Conservation (phyloP, 1,140 invertebrate species). For the Chironomus striatipennis region DNA sequence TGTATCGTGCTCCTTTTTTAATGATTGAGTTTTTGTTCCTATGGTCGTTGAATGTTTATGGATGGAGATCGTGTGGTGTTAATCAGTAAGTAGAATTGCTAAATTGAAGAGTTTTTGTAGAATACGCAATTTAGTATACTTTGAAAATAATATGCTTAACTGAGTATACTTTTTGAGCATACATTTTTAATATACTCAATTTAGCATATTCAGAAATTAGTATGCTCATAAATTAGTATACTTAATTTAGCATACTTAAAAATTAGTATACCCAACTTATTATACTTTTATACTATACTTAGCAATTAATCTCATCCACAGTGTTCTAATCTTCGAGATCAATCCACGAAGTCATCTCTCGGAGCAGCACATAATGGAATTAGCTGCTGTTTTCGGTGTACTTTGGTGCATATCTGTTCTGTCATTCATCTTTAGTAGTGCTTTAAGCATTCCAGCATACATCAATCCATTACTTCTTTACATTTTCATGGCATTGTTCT, state of each 20-base stretch:
- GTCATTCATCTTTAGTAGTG: conserved; percentile 57
- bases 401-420: conserved; percentile 68
- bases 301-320: conserved; percentile 44
- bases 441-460: conserved; percentile 67
- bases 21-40: conserved; percentile 77
- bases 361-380: conserved; percentile 81
- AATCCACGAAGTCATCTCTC: conserved; percentile 81
- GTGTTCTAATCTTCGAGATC: conserved; percentile 88
- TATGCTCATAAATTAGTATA: too few species aligned
- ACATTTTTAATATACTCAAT: too few species aligned
- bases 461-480: conserved; percentile 66
- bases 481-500: conserved; percentile 57
- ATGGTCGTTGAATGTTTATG: conserved; percentile 82
- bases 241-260: too few species aligned
- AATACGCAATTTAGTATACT: too few species aligned
- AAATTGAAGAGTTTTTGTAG: too few species aligned
- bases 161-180: too few species aligned
- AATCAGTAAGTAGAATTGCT: neutral
- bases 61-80: conserved; percentile 72
- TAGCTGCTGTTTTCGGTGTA: conserved; percentile 75
- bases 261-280: too few species aligned
- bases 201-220: too few species aligned
- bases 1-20: conserved; percentile 77
- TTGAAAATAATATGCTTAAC: too few species aligned
- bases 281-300: neutral